Evolutionary conservation across 2,113 vertebrate species (phyloP).

Genomic region (Aphyosemion australe): DNA sequence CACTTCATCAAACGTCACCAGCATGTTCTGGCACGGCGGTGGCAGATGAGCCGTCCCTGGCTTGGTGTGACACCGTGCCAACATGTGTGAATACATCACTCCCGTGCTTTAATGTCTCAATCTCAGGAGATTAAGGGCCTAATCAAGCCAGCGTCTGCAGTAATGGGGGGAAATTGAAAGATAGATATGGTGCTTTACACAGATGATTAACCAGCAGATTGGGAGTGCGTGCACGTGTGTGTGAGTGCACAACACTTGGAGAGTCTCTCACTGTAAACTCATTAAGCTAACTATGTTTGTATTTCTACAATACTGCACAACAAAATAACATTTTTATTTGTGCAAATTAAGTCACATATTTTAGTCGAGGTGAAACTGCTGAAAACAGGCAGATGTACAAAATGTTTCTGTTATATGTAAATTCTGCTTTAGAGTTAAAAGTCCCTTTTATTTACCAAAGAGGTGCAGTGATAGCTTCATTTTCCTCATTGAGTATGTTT

Average conservation of each 20-base stretch:
- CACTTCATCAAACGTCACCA: neutral
- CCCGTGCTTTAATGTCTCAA: constrained; percentile 74
- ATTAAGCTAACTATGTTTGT: constrained; percentile 78
- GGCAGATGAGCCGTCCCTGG: constrained; percentile 21
- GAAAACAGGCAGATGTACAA: neutral
- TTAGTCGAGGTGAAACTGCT: neutral
- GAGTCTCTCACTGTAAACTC: constrained; percentile 85
- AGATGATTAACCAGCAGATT: constrained; percentile 93
- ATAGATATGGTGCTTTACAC: constrained; percentile 95
- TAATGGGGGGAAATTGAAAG: constrained; percentile 96
- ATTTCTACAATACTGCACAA: constrained; percentile 78
- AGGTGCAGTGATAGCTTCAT: neutral
- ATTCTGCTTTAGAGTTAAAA: neutral
- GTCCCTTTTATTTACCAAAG: neutral
- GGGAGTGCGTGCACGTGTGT: constrained; percentile 31
- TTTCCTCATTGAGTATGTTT: too few species aligned
- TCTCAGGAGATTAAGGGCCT: constrained; percentile 91
- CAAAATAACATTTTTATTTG: constrained; percentile 39
- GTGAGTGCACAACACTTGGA: constrained; percentile 54
- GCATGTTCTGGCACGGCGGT: constrained; percentile 8
- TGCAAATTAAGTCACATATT: neutral
- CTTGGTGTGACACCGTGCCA: constrained; percentile 27
- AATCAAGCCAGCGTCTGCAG: constrained; percentile 94
- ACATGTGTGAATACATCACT: constrained; percentile 61
- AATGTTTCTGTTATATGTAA: too few species aligned